Evolutionary conservation across 1,140 invertebrate species (phyloP), one percentile per base, ranked within the genome.

Genomic region (Fopius arisanus): DNA sequence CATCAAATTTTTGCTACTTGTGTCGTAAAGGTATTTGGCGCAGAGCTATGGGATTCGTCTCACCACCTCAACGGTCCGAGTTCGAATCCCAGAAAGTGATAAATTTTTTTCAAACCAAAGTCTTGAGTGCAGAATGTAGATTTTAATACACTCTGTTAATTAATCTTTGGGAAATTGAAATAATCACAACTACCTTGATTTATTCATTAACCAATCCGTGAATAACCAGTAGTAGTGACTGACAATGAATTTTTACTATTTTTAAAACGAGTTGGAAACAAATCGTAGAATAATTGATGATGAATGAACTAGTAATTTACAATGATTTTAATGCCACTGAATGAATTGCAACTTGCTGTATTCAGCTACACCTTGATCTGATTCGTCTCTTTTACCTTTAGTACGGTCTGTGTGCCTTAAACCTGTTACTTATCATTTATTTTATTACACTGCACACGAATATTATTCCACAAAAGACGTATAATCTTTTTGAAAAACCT

Each of bases 41-140:
- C 6, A 31, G 33, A 26, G 62, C 26, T 48, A 48, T 37, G 26
- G 41, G 16, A 21, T 33, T 72, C 6, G 71, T 6, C n/a, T 54
- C 33, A 21, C 40, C 31, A 33, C 28, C 31, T 7, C 16, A 73
- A 59, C 19, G 41, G 59, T 23, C 5, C 16, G 41, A 37, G 65
- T 67, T 73, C 65, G 12, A 73, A 37, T 67, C 65, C 19, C 26
- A 10, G 0, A 5, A 31, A 10, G 16, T 33, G 48, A 19, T 3
- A 21, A 33, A n/a, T n/a, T 31, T 21, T 33, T 10, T 54, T 31
- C 14, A 33, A 70, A 41, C 71, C 65, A 67, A 67, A 73, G 71
- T 73, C 29, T 73, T 73, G 71, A 73, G 71, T 73, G 59, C 28
- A 73, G 26, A 67, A 40, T 73, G 21, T 54, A 67, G 71, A 54